phyloP scores from a whole-genome alignment of 2,797 vertebrate species.

The Coccyzus lansbergi region DNA sequence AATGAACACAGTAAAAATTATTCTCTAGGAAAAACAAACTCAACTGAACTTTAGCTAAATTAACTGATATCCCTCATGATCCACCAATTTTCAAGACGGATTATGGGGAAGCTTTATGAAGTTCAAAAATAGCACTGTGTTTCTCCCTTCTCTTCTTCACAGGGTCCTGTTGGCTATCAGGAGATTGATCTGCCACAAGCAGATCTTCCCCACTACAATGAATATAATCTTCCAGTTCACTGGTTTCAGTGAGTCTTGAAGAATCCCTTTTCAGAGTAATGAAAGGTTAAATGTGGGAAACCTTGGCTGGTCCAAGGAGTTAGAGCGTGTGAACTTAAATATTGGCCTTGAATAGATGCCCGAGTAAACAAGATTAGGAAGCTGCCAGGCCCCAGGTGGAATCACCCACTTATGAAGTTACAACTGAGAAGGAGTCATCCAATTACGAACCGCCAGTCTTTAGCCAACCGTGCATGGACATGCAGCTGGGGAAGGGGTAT shows the following conservation, averaged over 20 bases:
- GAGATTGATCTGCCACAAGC: background rate
- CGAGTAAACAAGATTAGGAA: no score
- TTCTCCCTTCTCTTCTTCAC: background rate
- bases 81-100: slow-evolving; percentile 3
- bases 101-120: background rate
- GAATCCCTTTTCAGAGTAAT: background rate
- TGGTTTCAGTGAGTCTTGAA: slow-evolving; percentile 23
- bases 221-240: slow-evolving; percentile 12
- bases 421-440: no score
- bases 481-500: no score
- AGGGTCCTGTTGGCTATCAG: background rate
- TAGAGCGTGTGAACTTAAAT: no score
- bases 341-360: no score
- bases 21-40: slow-evolving; percentile 28
- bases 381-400: no score
- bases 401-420: no score
- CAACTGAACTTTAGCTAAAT: slow-evolving; percentile 14
- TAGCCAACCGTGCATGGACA: no score
- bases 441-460: no score
- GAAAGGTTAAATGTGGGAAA: no score
- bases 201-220: slow-evolving; percentile 8
- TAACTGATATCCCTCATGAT: slow-evolving; percentile 20
- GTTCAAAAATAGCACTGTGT: background rate
- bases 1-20: background rate
- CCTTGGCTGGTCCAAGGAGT: no score